Conservation (phyloP, 2,113 vertebrate species). For the Phylloscopus whistleri region DNA sequence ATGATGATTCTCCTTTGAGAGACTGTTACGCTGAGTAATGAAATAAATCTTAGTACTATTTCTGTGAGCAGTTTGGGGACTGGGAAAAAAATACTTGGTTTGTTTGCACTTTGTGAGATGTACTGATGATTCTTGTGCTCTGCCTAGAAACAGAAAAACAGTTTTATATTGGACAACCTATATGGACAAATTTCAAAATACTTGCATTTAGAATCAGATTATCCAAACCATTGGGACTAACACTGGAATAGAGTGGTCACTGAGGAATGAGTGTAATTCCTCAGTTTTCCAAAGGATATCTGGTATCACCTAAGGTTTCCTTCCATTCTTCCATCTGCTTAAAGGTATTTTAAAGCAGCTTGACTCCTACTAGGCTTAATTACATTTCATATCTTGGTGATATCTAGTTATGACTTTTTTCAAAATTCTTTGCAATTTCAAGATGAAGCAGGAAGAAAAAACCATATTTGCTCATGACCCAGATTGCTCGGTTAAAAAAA, state of each 20-base stretch:
- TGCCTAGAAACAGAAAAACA: not conserved
- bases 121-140: not conserved
- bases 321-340: not conserved
- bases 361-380: not conserved
- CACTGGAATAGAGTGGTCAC: not conserved
- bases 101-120: not conserved
- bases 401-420: not conserved
- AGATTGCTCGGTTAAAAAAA: not conserved
- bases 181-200: not conserved
- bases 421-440: not conserved
- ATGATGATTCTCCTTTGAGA: not conserved
- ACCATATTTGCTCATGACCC: not conserved
- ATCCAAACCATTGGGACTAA: not conserved
- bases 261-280: not conserved
- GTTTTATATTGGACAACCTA: not conserved
- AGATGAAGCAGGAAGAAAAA: not conserved
- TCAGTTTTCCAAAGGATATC: not conserved
- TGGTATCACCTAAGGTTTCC: not conserved
- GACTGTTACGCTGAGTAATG: not conserved
- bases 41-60: not conserved
- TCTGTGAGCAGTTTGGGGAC: not conserved
- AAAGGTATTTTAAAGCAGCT: not conserved
- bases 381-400: not conserved
- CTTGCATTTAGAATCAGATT: not conserved
- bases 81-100: not conserved